Evolutionary conservation across 37 sponge, comb jelly and placozoan species (phyloP), one percentile per base, ranked within the genome.

Genomic region (Geodia barretti): DNA sequence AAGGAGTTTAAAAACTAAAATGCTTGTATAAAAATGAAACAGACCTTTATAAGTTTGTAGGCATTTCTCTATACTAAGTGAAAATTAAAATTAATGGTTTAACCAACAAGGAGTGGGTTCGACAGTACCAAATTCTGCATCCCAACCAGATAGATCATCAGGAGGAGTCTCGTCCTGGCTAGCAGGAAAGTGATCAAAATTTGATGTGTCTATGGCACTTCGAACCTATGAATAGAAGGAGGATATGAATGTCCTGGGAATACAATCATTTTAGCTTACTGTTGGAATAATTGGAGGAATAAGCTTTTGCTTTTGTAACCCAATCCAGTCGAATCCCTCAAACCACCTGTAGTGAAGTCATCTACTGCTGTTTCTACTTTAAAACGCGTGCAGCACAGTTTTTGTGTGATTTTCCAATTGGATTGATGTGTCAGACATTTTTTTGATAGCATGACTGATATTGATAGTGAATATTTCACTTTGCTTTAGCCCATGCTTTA

Each of bases 311-410:
- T 86, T 93, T 39, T 39, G 38, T 24, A 98, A 79, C 5, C 98
- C 98, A 32, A 82, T 92, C 98, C 98, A 98, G 74, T 98, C 92
- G 68, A 98, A 98, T 3, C 96, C 94, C 82, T 90, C 87, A 77
- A 96, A 98, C 98, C 98, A 98, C 61, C 97, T 93, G 64, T 23
- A 92, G 20, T 40, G 19, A 47, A 29, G 36, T n/a, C n/a, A n/a
- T n/a, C n/a, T n/a, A n/a, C n/a, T n/a, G n/a, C n/a, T n/a, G n/a
- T n/a, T n/a, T n/a, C n/a, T n/a, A n/a, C n/a, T n/a, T n/a, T n/a
- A n/a, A n/a, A n/a, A n/a, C n/a, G n/a, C n/a, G n/a, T n/a, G n/a
- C n/a, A n/a, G n/a, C n/a, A n/a, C n/a, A n/a, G n/a, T n/a, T n/a
- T n/a, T n/a, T n/a, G n/a, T n/a, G n/a, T n/a, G n/a, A n/a, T n/a